phyloP scores from a whole-genome alignment of 2,888 invertebrate genomes.

The Erebia epiphron region DNA sequence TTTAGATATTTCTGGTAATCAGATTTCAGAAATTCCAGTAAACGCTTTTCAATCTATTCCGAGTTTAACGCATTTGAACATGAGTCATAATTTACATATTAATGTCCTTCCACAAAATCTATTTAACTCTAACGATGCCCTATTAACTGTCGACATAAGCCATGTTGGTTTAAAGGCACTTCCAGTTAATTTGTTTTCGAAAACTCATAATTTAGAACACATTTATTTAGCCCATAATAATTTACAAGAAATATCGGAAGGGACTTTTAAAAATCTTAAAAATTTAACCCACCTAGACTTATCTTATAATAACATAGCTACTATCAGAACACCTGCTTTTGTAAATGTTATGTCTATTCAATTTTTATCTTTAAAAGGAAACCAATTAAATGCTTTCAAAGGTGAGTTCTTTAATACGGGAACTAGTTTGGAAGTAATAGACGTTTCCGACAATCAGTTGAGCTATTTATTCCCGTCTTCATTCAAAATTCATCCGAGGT shows the following conservation, averaged over 20 bases:
- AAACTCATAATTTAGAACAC: conserved; percentile 85
- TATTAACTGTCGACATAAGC: conserved; percentile 89
- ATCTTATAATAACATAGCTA: conserved; percentile 90
- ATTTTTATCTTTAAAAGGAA: conserved; percentile 87
- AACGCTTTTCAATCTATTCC: conserved; percentile 86
- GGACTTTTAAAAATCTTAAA: conserved; percentile 88
- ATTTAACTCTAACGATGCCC: conserved; percentile 87
- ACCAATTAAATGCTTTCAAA: conserved; percentile 90
- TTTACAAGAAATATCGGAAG: conserved; percentile 89
- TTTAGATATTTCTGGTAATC: conserved; percentile 91
- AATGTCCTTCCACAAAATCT: conserved; percentile 85
- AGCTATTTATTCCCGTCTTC: conserved; percentile 93
- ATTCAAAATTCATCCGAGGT: conserved; percentile 91
- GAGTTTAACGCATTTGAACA: conserved; percentile 87
- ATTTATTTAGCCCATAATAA: conserved; percentile 88
- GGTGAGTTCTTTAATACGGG: conserved; percentile 94
- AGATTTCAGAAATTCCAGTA: conserved; percentile 87
- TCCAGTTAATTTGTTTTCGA: conserved; percentile 87
- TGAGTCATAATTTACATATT: conserved; percentile 89
- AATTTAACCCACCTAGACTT: conserved; percentile 90
- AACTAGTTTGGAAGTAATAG: conserved; percentile 90
- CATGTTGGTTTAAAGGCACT: conserved; percentile 88
- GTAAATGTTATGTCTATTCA: conserved; percentile 89
- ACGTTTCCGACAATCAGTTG: conserved; percentile 91
- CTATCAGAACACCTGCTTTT: conserved; percentile 89